Conservation (phyloP, 2,888 invertebrate genomes). For the Acanthosoma haemorrhoidale region DNA sequence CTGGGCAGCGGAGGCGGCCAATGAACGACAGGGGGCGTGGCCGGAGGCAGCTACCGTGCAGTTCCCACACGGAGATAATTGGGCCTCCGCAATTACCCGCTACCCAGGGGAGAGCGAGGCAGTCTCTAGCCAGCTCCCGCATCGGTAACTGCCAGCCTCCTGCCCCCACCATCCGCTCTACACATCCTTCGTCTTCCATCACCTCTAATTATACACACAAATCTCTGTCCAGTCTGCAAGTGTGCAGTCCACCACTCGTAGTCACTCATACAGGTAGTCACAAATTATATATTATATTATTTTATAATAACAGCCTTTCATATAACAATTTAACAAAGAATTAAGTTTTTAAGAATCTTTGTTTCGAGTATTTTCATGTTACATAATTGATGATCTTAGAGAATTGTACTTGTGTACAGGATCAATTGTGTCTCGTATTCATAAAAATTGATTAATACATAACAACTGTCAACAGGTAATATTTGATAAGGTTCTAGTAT, state of each 20-base stretch:
- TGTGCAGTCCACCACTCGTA: not conserved
- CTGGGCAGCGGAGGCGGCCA: constrained; percentile 45
- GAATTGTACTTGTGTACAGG: too few species aligned
- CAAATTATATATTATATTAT: not conserved
- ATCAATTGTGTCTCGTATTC: too few species aligned
- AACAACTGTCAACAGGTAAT: too few species aligned
- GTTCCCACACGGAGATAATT: constrained; percentile 53
- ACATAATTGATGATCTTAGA: too few species aligned
- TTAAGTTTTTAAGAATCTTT: too few species aligned
- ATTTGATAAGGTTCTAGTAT: too few species aligned
- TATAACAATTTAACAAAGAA: too few species aligned
- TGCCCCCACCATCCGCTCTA: not conserved
- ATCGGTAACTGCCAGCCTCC: constrained; percentile 19
- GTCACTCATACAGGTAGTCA: constrained; percentile 19
- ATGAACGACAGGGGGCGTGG: constrained; percentile 46
- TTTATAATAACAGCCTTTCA: too few species aligned
- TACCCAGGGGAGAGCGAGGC: constrained; percentile 7
- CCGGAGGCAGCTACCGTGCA: constrained; percentile 56
- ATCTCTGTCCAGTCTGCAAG: not conserved
- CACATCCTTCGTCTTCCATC: not conserved
- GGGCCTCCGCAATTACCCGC: constrained; percentile 36
- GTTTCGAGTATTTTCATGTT: too few species aligned
- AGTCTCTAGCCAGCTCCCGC: constrained; percentile 21
- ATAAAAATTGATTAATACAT: too few species aligned
- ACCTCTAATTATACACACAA: constrained; percentile 20